Conservation (phyloP, 2,113 vertebrate species). For the Corvus moneduloides region DNA sequence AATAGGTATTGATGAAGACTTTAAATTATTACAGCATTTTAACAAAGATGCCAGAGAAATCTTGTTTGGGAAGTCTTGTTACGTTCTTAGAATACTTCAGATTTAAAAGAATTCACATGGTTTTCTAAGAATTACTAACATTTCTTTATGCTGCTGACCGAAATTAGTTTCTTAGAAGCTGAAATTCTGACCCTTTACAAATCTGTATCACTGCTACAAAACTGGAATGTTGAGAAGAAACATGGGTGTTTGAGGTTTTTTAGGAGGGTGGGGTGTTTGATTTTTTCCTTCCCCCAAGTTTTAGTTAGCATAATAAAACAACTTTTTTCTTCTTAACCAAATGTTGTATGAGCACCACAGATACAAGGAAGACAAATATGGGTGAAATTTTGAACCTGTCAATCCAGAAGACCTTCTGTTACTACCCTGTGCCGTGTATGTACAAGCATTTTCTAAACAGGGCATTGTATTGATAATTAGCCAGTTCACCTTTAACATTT, state of each 20-base stretch:
- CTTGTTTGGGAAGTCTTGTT: not conserved
- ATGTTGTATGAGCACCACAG: not conserved
- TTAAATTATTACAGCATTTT: not conserved
- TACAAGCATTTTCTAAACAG: not conserved
- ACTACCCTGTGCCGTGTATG: not conserved
- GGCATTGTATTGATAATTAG: not conserved
- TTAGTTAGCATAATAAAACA: not conserved
- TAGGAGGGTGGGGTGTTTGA: no score
- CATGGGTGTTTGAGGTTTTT: not conserved
- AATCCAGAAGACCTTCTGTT: slow-evolving; percentile 22
- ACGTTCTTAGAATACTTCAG: not conserved
- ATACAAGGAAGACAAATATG: not conserved
- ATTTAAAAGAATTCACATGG: not conserved
- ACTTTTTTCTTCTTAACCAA: not conserved
- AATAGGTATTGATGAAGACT: not conserved
- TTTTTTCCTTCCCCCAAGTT: not conserved
- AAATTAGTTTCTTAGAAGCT: not conserved
- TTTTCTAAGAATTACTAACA: not conserved
- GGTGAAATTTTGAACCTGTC: slow-evolving; percentile 14
- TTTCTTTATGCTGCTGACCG: not conserved
- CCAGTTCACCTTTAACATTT: slow-evolving; percentile 51
- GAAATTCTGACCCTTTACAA: not conserved
- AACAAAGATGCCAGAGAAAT: not conserved
- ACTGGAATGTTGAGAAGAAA: not conserved
- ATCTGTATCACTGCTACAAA: not conserved